Conservation (phyloP, 2,113 vertebrate species). For the Conger conger region DNA sequence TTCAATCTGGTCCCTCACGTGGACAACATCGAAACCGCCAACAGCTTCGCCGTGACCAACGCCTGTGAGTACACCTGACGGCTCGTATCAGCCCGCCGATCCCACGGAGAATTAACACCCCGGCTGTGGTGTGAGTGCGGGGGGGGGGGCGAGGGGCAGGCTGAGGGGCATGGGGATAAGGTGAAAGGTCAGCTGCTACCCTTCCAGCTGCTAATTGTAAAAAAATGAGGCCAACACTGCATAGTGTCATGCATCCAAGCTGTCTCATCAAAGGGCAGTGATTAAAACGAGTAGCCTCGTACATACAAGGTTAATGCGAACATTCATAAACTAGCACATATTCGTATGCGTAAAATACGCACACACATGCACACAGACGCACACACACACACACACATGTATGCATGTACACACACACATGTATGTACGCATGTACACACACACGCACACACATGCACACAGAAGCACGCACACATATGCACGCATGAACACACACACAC, state of each 20-base stretch:
- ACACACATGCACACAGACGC: background rate
- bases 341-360: background rate
- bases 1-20: conserved; percentile 99
- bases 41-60: conserved; percentile 99
- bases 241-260: background rate
- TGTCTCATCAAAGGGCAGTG: background rate
- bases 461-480: too few species aligned
- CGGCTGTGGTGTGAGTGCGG: background rate
- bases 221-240: background rate
- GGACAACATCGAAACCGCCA: conserved; percentile 99
- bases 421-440: too few species aligned
- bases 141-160: background rate
- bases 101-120: background rate
- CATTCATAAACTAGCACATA: background rate
- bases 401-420: background rate
- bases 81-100: background rate
- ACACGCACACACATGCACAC: background rate
- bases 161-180: background rate
- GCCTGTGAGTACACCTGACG: conserved; percentile 87
- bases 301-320: background rate
- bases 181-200: conserved; percentile 2
- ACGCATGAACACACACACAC: background rate
- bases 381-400: background rate
- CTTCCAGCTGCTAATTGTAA: background rate
- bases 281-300: background rate